Evolutionary conservation across 2,888 invertebrate genomes (phyloP), one percentile per base, ranked within the genome.

Genomic region (Lithophane leautieri): DNA sequence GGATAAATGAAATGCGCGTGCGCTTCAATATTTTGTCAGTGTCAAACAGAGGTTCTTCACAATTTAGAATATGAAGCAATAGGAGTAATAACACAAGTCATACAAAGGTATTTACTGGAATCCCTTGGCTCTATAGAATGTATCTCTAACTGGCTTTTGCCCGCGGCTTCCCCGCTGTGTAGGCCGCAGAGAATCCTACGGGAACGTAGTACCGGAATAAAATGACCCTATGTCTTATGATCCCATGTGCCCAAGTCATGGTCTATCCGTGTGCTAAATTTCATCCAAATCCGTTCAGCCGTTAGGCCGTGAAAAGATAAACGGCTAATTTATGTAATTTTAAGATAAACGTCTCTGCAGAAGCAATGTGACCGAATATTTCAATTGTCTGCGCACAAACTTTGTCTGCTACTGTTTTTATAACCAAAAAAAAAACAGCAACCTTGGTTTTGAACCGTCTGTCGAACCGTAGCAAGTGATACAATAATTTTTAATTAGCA

Each of bases 1-100:
- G 77, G 81, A 81, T 85, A 88, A 88, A 90, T 88, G 80, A 87
- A 86, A 81, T 86, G 83, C 85, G 80, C 62, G 74, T 69, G 83
- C 81, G 81, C 83, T 42, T 76, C 25, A 19, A 80, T 85, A 83
- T 78, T 61, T 72, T 85, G 85, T 85, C 86, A 87, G 75, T 86
- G 88, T 80, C 86, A 81, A 73, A 68, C 54, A 56, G 40, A 60
- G 67, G 76, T 44, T 52, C 82, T 58, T 76, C 60, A 52, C 28
- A 52, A 82, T 79, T 75, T 65, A 58, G 52, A 60, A 70, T 67
- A 28, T 44, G 65, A 56, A 76, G 47, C 9, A 71, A 42, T 42
- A 72, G 8, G 40, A 71, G 58, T 47, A 34, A n/a, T 22, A 62
- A n/a, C 61, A 34, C 34, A 28, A 19, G 7, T 22, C 7, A 34